phyloP scores from a whole-genome alignment of 2,888 invertebrate genomes.

The Perizoma affinitatum region DNA sequence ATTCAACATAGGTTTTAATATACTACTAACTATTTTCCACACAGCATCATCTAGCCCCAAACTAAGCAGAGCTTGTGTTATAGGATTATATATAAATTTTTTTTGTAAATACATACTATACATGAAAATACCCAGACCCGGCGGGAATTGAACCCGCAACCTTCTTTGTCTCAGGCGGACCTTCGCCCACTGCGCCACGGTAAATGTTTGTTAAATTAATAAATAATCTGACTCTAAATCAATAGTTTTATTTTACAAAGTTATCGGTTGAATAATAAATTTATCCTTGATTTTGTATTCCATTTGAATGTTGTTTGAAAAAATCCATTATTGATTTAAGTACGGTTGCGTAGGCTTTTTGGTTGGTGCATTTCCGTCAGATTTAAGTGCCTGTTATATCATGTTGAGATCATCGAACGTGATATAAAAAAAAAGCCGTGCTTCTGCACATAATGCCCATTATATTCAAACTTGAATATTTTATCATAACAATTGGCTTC shows the following conservation, averaged over 20 bases:
- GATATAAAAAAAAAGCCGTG: conserved; percentile 3
- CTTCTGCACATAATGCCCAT: conserved; percentile 3
- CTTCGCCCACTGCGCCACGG: too few relatives aligned
- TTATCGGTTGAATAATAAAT: conserved; percentile 10
- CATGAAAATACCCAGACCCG: too few relatives aligned
- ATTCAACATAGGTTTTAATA: too few relatives aligned
- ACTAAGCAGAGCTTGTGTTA: too few relatives aligned
- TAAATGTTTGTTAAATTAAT: too few relatives aligned
- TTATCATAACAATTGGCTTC: conserved; percentile 11
- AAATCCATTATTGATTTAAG: conserved; percentile 24
- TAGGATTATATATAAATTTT: too few relatives aligned
- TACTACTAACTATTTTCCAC: too few relatives aligned
- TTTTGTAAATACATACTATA: too few relatives aligned
- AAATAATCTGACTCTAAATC: conserved; percentile 21
- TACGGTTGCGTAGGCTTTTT: conserved; percentile 9
- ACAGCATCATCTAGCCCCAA: too few relatives aligned
- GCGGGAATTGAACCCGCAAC: too few relatives aligned
- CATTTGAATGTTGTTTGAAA: conserved; percentile 18
- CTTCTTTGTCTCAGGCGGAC: too few relatives aligned
- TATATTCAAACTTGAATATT: conserved; percentile 9
- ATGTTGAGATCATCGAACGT: conserved; percentile 15
- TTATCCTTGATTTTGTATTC: conserved; percentile 13
- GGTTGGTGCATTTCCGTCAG: conserved; percentile 16
- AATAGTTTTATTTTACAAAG: conserved; percentile 19
- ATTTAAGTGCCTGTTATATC: conserved; percentile 16